Evolutionary conservation across 2,888 invertebrate genomes (phyloP), one percentile per base, ranked within the genome.

Genomic region (Drosophila ezoana): DNA sequence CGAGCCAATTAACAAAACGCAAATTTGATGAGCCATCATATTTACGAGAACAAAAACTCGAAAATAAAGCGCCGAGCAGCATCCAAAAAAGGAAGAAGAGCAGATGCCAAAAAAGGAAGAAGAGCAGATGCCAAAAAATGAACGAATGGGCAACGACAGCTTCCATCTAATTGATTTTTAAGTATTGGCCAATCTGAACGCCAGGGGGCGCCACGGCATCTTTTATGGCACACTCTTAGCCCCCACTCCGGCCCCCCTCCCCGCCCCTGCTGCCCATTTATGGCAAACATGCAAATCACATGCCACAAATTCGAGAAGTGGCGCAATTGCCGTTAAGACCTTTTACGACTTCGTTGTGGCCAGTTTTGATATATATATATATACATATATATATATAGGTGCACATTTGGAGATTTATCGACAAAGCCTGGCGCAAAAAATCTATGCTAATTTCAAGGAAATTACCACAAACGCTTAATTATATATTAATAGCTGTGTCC

Each of bases 211-310:
- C 75, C 49, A 28, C 44, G 16, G 9, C 44, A 16, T 40, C 57
- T 49, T 66, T 73, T 70, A 77, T 69, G 76, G 79, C 53, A 13
- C 16, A 41, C 58, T 38, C 43, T 18, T 52, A 28, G 38, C 28
- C 8, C 8, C 8, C 28, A 23, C 5, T 20, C 20, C 4, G 18
- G 48, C 13, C 20, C 40, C 75, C 57, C 37, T 13, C 20, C 40
- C 75, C 57, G 37, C 8, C 28, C 28, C 2, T 28, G 57, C 38
- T 63, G 65, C 6, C 69, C 70, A 60, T 72, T 64, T 77, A 70
- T 52, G 70, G 83, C 38, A 65, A 67, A 65, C 64, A 88, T 83
- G 86, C 72, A 82, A 88, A 88, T 88, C 64, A 70, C 66, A 72
- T 63, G 65, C 70, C 59, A 54, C 43, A 75, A 44, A 56, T 13